Base-by-base conservation (phyloP, 2,797 vertebrate genomes). In the Gymnopithys bicolor region DNA sequence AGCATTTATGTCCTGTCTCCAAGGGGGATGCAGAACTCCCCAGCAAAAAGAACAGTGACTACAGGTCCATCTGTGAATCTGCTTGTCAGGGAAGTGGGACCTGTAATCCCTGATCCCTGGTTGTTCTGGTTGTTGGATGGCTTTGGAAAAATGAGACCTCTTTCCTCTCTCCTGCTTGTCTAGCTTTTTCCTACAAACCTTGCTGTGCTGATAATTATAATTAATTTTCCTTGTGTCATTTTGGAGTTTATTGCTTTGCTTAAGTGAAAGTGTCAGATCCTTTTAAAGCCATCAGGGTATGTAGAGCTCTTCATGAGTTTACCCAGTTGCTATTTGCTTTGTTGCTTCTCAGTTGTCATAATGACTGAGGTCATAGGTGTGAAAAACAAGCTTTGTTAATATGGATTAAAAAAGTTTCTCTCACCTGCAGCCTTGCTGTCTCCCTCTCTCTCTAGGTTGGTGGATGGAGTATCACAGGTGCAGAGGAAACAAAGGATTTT, bases 381-480 rank as follows among this genome's bases (percentile, higher is more conserved):
- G 11, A 71, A 51, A 4, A 10, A 76, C 45, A 3, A 32, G 30
- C 32, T 32, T 8, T 28, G 4, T 58, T 52, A 59, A 63, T 62
- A 46, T 0, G 1, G n/a, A 39, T 43, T 13, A 32, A 60, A 46
- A 4, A 23, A 33, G 8, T 63, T 92, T 84, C 73, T 69, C 51
- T 78, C 16, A 63, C 15, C 17, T 74, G 13, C 33, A 84, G 19
- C 18, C 27, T 49, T 74, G 35, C 8, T 76, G 1, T 55, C 19
- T 73, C 8, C 76, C 41, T 70, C 19, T 45, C 80, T 89, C 32
- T 69, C 15, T 77, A 99, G 99, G 88, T 99, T 66, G 99, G 98
- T 83, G 99, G 99, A 52, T 99, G 99, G 99, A 87, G 96, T 21
- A 95, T 98, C 43, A 98, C 98, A 10, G 96, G 97, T 68, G 93